Evolutionary conservation across 2,797 vertebrate species (phyloP).

Genomic region (Rhabdophis nuchalis): DNA sequence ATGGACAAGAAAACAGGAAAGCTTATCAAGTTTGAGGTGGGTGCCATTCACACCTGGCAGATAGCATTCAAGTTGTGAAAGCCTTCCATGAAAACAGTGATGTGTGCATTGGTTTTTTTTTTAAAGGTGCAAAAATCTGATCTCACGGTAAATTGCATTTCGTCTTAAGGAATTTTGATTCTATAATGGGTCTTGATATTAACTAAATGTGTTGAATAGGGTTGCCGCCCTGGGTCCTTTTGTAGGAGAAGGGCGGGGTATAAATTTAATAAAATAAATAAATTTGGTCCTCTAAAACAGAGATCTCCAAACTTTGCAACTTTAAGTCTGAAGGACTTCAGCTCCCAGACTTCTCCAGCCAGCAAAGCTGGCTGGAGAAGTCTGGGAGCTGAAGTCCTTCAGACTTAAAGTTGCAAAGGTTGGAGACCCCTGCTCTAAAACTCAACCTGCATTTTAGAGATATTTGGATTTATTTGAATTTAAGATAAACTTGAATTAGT

Average conservation of each 20-base stretch:
- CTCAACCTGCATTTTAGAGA: too few species aligned
- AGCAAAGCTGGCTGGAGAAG: too few species aligned
- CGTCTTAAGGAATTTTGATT: not conserved
- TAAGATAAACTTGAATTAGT: not conserved
- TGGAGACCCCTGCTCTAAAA: too few species aligned
- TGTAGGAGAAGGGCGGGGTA: too few species aligned
- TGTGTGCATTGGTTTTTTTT: not conserved
- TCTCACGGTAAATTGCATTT: not conserved
- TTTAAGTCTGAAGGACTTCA: too few species aligned
- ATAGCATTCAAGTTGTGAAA: not conserved
- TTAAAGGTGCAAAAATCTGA: not conserved
- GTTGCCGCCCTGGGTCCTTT: too few species aligned
- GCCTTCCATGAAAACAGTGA: not conserved
- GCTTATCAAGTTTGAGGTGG: not conserved
- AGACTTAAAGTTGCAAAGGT: too few species aligned
- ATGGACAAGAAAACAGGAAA: not conserved
- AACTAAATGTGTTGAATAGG: not conserved
- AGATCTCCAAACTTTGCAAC: too few species aligned
- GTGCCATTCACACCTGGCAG: not conserved
- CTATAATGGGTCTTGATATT: not conserved
- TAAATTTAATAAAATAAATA: too few species aligned
- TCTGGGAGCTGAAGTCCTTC: too few species aligned
- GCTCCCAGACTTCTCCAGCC: too few species aligned
- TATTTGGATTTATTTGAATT: not conserved
- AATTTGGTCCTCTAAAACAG: too few species aligned